These are phyloP conservation scores for Pseudolaguvia tuberculata DNA, from an alignment of 2,113 vertebrate species.

Conservation along the genomic window DNA sequence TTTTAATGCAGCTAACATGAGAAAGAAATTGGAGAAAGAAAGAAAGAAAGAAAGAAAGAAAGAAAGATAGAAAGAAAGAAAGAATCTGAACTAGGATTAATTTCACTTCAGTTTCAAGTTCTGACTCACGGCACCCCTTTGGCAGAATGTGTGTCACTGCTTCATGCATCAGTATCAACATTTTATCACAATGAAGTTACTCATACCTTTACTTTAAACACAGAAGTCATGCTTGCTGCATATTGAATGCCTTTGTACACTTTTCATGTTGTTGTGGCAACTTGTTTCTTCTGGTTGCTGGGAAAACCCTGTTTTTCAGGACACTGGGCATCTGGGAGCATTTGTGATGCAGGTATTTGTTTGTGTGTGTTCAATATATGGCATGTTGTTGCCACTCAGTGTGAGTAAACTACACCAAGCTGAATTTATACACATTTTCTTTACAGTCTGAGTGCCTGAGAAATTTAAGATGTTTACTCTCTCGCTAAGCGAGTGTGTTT, in stretches of 20 bases:
- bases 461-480: constrained; percentile 60
- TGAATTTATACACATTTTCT: constrained; percentile 42
- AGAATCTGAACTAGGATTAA: too few species aligned
- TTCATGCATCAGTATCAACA: neutral
- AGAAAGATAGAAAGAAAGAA: neutral
- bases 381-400: constrained; percentile 44
- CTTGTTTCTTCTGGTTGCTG: constrained; percentile 6
- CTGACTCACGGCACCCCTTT: neutral
- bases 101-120: neutral
- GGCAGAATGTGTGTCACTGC: neutral
- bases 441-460: constrained; percentile 46
- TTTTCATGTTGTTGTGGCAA: constrained; percentile 13
- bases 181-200: neutral
- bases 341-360: constrained; percentile 39
- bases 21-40: neutral
- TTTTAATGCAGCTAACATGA: neutral
- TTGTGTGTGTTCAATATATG: constrained; percentile 33
- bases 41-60: neutral
- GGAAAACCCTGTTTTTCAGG: constrained; percentile 16
- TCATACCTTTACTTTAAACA: neutral
- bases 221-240: neutral
- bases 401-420: constrained; percentile 52
- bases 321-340: constrained; percentile 2
- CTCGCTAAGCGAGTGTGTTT: constrained; percentile 49
- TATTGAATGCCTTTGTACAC: neutral